Percentiles rank a stretch among this genome's conserved stretches.
Conservation (phyloP, 2,113 vertebrate species). For the Ahaetulla prasina region DNA sequence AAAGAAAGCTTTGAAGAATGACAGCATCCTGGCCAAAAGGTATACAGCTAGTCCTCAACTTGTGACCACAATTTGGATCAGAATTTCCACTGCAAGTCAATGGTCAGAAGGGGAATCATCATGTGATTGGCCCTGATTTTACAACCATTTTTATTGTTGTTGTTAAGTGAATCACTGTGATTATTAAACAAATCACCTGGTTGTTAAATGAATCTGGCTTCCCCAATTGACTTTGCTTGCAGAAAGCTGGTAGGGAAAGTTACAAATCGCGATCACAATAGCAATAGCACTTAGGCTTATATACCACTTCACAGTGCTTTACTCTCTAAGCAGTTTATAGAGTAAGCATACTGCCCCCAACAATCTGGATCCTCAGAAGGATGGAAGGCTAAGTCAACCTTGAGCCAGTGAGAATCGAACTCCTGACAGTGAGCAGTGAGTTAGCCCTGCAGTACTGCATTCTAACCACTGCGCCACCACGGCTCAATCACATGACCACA, state of each 20-base stretch:
- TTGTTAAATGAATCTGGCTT: not conserved
- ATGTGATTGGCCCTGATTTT: not conserved
- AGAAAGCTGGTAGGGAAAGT: not conserved
- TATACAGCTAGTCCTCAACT: not conserved
- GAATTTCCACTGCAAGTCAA: not conserved
- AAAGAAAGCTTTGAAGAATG: not conserved
- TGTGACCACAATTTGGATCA: not conserved
- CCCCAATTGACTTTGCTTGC: not conserved
- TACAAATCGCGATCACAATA: not conserved
- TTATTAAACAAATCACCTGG: not conserved
- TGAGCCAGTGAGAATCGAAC: too few species aligned
- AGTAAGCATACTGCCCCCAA: too few species aligned
- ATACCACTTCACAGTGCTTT: too few species aligned
- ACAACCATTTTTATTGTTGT: not conserved
- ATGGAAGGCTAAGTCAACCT: too few species aligned
- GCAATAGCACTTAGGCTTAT: not conserved
- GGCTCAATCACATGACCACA: not conserved
- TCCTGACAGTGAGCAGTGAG: too few species aligned
- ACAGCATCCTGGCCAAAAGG: not conserved
- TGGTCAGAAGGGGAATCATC: not conserved
- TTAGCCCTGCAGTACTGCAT: too few species aligned
- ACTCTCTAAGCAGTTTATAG: too few species aligned
- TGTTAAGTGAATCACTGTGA: not conserved
- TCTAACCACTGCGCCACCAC: too few species aligned
- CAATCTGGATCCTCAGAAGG: too few species aligned